Evolutionary conservation across 2,113 vertebrate genomes (phyloP), one percentile per base, ranked within the genome.

Genomic region (Emydura subglobosa): DNA sequence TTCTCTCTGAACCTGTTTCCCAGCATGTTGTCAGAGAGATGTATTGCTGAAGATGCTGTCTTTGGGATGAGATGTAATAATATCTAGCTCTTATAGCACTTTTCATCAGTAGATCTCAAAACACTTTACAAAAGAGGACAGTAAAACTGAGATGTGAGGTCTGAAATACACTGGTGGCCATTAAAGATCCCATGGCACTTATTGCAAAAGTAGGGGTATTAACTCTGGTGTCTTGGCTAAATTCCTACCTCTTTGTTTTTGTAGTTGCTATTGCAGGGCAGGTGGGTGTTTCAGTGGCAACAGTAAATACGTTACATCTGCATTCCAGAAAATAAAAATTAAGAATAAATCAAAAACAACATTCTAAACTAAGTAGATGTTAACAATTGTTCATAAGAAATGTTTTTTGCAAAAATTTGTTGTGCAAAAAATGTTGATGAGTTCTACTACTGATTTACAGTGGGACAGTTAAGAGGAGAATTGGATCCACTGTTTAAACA

Each of bases 401-500:
- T 68, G 5, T 34, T 13, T 72, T 53, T 72, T 85, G 13, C 59
- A 39, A 27, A 34, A 53, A 53, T 53, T 17, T 17, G 16, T 17
- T 53, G 14, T 53, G 51, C 14, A 53, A 53, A 68, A 19, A n/a
- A 34, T 1, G 1, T 81, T 54, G 61, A 39, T 65, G 24, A 29
- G 79, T 21, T 47, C 72, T 91, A 24, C 88, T 92, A 83, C n/a
- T 82, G 8, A 39, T 87, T 90, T 61, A 39, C 0, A 0, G 81
- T 34, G 82, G 55, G 86, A 49, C 3, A 47, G 44, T 65, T 87
- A 86, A 90, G 85, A 76, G 78, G 68, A 90, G 92, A 93, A n/a
- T 29, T 39, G 13, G 22, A 59, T 78, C 78, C 8, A 29, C 92
- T 96, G 95, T 91, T 87, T 87, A 91, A 93, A 89, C 85, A 92